Conservation (phyloP, 2,113 vertebrate species). For the Takifugu flavidus region DNA sequence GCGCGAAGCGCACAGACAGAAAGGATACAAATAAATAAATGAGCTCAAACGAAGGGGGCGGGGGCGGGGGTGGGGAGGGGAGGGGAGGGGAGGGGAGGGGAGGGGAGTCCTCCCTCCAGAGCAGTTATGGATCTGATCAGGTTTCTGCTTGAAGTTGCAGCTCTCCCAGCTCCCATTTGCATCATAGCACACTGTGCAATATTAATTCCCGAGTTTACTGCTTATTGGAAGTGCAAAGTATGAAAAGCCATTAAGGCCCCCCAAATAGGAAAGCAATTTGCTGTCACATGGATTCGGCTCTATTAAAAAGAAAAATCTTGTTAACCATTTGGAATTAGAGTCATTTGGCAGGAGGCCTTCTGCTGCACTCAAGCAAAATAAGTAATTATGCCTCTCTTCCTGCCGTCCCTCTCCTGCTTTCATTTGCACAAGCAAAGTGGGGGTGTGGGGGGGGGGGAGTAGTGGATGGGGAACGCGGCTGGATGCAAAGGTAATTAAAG, state of each 20-base stretch:
- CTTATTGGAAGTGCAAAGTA: conserved; percentile 82
- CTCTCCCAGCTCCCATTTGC: conserved; percentile 77
- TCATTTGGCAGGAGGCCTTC: conserved; percentile 81
- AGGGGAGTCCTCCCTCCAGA: conserved; percentile 58
- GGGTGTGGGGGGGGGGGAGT: conserved; percentile 33
- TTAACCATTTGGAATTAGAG: conserved; percentile 84
- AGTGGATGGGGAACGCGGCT: conserved; percentile 65
- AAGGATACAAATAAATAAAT: conserved; percentile 71
- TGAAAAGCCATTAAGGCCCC: conserved; percentile 79
- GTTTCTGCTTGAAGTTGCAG: conserved; percentile 75
- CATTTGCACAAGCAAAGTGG: conserved; percentile 64
- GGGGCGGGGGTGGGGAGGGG: conserved; percentile 27
- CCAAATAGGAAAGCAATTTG: conserved; percentile 83
- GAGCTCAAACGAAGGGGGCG: conserved; percentile 51
- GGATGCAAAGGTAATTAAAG: conserved; percentile 81
- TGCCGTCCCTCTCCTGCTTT: conserved; percentile 67
- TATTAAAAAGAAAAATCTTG: conserved; percentile 82
- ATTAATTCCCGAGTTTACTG: conserved; percentile 83
- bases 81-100: conserved; percentile 43
- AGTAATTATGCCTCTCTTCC: conserved; percentile 78
- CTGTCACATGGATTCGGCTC: conserved; percentile 78
- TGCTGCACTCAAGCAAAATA: conserved; percentile 80
- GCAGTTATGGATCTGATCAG: conserved; percentile 81
- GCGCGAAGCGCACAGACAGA: conserved; percentile 49
- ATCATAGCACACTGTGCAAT: conserved; percentile 81